Percentiles rank a stretch among this genome's conserved stretches.
Evolutionary conservation across 2,797 vertebrate genomes (phyloP).

Genomic region (Lacerta viridis): DNA sequence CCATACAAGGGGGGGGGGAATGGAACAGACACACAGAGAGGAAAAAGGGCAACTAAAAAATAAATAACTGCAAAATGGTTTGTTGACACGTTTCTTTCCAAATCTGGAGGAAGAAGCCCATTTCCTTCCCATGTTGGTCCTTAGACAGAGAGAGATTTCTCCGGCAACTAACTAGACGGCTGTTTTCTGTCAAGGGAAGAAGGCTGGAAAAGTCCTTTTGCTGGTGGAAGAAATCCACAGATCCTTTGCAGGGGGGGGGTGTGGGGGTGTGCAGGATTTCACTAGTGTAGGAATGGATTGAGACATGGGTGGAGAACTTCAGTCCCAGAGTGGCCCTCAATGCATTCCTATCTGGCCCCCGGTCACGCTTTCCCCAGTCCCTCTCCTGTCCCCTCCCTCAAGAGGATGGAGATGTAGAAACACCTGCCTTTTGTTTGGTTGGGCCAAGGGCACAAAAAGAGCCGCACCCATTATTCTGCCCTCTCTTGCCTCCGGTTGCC

Average conservation of each 20-base stretch:
- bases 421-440: too few relatives aligned
- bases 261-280: not conserved
- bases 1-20: not conserved
- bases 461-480: too few relatives aligned
- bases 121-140: rapidly evolving
- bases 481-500: too few relatives aligned
- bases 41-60: rapidly evolving
- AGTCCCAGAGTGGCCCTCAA: too few relatives aligned
- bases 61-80: rapidly evolving
- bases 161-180: too few relatives aligned
- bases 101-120: rapidly evolving
- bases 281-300: not conserved
- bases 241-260: not conserved
- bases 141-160: too few relatives aligned
- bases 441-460: too few relatives aligned
- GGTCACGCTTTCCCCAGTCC: too few relatives aligned
- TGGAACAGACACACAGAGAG: rapidly evolving
- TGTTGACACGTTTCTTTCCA: rapidly evolving
- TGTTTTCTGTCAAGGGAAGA: not conserved
- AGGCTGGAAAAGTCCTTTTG: not conserved
- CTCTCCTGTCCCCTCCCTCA: too few relatives aligned
- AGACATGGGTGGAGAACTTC: not conserved
- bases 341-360: too few relatives aligned
- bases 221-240: not conserved
- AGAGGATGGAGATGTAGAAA: too few relatives aligned